Conservation (phyloP, 2,888 invertebrate genomes). For the Tortrix viridana region DNA sequence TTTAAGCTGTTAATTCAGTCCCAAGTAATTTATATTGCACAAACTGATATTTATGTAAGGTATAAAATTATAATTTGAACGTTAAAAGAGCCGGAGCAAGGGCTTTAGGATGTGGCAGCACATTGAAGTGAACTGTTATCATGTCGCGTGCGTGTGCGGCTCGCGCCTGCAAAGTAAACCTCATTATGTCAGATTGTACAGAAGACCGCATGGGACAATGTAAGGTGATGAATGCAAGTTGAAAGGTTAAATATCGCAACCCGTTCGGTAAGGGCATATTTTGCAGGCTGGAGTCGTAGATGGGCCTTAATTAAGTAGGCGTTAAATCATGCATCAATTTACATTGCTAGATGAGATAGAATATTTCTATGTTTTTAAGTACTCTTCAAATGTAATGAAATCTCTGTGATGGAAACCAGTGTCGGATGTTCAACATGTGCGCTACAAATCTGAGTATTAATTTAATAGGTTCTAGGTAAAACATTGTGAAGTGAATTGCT, state of each 20-base stretch:
- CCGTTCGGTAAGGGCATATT: constrained; percentile 67
- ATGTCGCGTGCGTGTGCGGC: constrained; percentile 48
- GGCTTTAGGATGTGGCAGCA: constrained; percentile 15
- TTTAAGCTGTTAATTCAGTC: too few relatives aligned
- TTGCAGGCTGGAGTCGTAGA: constrained; percentile 69
- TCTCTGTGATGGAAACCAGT: constrained; percentile 80
- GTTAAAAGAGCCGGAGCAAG: constrained; percentile 10
- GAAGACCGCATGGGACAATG: constrained; percentile 72
- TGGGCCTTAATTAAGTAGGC: constrained; percentile 69
- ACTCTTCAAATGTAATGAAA: constrained; percentile 72
- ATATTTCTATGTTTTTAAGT: constrained; percentile 74
- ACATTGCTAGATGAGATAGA: constrained; percentile 74
- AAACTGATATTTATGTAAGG: constrained; percentile 14
- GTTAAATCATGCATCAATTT: constrained; percentile 73
- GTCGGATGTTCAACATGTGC: constrained; percentile 71
- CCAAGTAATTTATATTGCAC: too few relatives aligned
- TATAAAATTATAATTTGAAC: constrained; percentile 15
- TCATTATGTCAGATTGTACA: constrained; percentile 75
- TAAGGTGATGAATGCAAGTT: constrained; percentile 79
- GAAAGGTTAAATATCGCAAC: constrained; percentile 55
- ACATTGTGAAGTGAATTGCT: constrained; percentile 74
- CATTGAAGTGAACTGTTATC: constrained; percentile 55
- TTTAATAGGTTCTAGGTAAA: constrained; percentile 72
- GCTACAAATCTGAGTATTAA: constrained; percentile 79
- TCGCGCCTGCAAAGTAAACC: constrained; percentile 74